Conservation (phyloP, 1,140 invertebrate genomes). For the Drosophila oshimai region DNA sequence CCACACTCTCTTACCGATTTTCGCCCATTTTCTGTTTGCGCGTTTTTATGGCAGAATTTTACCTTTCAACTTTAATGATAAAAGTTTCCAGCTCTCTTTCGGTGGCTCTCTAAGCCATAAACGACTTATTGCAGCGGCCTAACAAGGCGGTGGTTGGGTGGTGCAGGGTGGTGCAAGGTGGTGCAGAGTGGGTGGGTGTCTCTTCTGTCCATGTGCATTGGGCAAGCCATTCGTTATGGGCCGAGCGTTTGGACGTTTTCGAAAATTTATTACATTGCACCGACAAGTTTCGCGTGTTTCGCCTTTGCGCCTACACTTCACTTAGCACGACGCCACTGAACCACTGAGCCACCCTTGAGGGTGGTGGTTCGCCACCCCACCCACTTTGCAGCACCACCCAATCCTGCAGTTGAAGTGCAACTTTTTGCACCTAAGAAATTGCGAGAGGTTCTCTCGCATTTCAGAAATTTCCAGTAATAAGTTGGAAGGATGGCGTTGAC, state of each 20-base stretch:
- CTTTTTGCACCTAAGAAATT: constrained; percentile 77
- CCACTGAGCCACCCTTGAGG: background rate
- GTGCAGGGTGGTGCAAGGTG: background rate
- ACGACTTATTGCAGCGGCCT: constrained; percentile 49
- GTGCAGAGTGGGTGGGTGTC: constrained; percentile 5
- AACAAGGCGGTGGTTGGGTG: constrained; percentile 24
- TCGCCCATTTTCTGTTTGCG: background rate
- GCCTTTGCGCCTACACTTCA: constrained; percentile 74
- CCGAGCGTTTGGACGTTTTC: constrained; percentile 61
- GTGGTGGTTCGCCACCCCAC: too few relatives aligned
- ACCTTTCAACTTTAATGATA: constrained; percentile 46
- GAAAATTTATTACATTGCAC: constrained; percentile 75
- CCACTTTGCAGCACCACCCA: background rate
- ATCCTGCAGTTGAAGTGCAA: constrained; percentile 55
- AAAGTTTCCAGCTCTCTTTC: constrained; percentile 33
- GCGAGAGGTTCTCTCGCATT: constrained; percentile 2
- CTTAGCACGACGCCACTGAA: constrained; percentile 43
- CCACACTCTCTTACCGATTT: background rate
- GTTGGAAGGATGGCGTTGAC: constrained; percentile 39
- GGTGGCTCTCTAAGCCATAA: constrained; percentile 34
- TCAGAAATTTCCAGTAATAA: constrained; percentile 57
- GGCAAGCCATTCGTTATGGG: constrained; percentile 70
- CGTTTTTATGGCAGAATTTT: constrained; percentile 29
- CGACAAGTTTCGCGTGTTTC: constrained; percentile 77
- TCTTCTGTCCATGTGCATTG: constrained; percentile 53